phyloP scores from a whole-genome alignment of 2,797 vertebrate species.

The Gephyroberyx darwinii region DNA sequence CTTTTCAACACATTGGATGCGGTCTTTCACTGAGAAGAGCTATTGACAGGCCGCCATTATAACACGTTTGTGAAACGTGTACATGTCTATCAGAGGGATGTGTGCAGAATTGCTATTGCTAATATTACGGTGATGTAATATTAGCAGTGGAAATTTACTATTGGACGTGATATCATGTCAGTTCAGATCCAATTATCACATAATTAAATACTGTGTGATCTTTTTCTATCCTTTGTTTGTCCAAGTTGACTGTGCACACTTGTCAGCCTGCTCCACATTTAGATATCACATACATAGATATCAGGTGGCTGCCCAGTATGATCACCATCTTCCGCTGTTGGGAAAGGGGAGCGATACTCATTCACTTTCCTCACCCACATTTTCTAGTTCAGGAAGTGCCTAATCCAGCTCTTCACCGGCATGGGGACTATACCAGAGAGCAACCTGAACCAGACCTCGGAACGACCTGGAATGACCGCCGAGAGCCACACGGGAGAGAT shows the following conservation, averaged over 20 bases:
- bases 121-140: neutral
- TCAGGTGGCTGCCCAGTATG: too few relatives aligned
- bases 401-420: conserved; percentile 85
- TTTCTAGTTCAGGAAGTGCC: conserved; percentile 88
- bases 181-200: too few relatives aligned
- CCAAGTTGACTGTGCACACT: too few relatives aligned
- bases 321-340: too few relatives aligned
- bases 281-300: too few relatives aligned
- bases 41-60: neutral
- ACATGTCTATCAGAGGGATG: neutral
- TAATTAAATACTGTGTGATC: too few relatives aligned
- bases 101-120: neutral
- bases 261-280: too few relatives aligned
- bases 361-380: neutral
- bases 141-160: neutral
- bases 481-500: conserved; percentile 83
- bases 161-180: too few relatives aligned
- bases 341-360: too few relatives aligned
- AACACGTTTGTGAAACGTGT: neutral
- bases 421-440: conserved; percentile 64
- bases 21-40: conserved; percentile 33
- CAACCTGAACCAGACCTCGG: conserved; percentile 77
- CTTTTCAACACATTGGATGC: neutral
- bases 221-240: too few relatives aligned
- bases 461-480: conserved; percentile 70